Base-by-base conservation (phyloP, 2,888 invertebrate genomes). In the Lomographa bimaculata region DNA sequence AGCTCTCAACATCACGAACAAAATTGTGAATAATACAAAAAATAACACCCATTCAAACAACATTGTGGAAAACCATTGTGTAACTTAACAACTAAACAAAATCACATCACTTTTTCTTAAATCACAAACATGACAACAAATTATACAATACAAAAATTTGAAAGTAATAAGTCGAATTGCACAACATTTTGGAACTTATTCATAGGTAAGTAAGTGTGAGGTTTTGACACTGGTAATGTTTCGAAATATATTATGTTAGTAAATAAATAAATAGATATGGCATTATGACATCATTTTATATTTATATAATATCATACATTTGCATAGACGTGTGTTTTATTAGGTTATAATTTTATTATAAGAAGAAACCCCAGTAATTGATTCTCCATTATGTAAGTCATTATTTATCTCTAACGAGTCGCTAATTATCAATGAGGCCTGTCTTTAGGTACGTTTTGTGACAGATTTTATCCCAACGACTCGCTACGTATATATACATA, bases 101-200 rank as follows among this genome's bases (percentile, higher is more conserved):
- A 69, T 69, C 62, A 73, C 60, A 70, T 68, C 46, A 64, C 58
- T 64, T 64, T 63, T 45, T 48, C 67, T 69, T 70, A 68, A 46
- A 50, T 46, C 58, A 50, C 44, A 54, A 53, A 42, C 42, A 55
- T 32, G 25, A 44, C 33, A 49, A 44, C 28, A 35, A 41, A 40
- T 37, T 29, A 43, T 37, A 37, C 8, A 35, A 25, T 32, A 33
- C 25, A 28, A 8, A 37, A 36, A 40, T 8, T 7, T 1, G 7
- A 7, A 27, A 17, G 10, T 7, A n/a, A 16, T 7, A 17, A 7
- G 17, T 25, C 5, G 9, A 32, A 32, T 28, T 16, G 30, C 32
- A 20, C 29, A 16, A 16, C 1, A 4, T 20, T 20, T 11, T 29
- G 18, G 4, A 18, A 7, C 18, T 18, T 2, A 17, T 16, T 1